Evolutionary conservation across 1,140 invertebrate species (phyloP), one percentile per base, ranked within the genome.

Genomic region (Marisa cornuarietis): DNA sequence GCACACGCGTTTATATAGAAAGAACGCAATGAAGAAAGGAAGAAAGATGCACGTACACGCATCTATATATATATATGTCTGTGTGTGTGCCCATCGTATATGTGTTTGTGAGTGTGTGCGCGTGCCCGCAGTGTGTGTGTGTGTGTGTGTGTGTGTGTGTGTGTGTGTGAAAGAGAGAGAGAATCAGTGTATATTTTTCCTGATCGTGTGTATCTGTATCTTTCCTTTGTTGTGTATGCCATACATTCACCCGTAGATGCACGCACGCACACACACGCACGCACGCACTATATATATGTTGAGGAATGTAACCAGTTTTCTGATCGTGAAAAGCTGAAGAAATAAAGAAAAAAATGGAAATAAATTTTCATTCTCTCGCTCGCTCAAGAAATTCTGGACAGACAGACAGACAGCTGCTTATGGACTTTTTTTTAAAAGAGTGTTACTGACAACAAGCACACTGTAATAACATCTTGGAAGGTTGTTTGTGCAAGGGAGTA

Each of bases 141-240:
- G n/a, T n/a, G n/a, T n/a, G n/a, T 51, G 71, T 51, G 71, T 72
- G 71, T 51, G 42, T 72, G 71, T 51, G 71, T 72, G 71, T 13
- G 71, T 72, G 71, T 49, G 42, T 51, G 71, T 51, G 71, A 51
- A n/a, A n/a, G n/a, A n/a, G n/a, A n/a, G n/a, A n/a, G n/a, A n/a
- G 71, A 9, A 51, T 72, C 3, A 18, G 62, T 69, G 68, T 26
- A 31, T 69, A 4, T 26, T 22, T 69, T 22, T 10, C 22, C 4
- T 42, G 2, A 42, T 42, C n/a, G n/a, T n/a, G n/a, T 42, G 31
- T 42, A 42, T 42, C 1, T 42, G 31, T 42, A 42, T 2, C 20
- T 54, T 22, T 54, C 7, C 52, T 0, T 73, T 9, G 3, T 13
- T 68, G 11, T 68, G 14, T 68, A n/a, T n/a, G n/a, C n/a, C n/a